These are phyloP conservation scores for Rhinoptilus africanus DNA, from an alignment of 2,113 vertebrate species.

Conservation along the genomic window DNA sequence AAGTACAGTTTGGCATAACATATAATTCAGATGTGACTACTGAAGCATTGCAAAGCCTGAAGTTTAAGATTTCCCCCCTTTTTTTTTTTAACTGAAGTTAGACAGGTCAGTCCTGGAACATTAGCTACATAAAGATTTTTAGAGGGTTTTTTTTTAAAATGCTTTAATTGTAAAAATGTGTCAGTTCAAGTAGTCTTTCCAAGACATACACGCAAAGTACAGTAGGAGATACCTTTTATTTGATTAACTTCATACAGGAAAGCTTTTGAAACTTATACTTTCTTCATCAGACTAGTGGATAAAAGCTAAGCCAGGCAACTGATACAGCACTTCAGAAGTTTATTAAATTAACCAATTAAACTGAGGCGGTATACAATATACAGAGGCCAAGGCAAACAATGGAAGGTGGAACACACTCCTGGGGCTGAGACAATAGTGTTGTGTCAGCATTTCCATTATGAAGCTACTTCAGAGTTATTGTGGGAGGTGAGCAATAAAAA, in stretches of 20 bases:
- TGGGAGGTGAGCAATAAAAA: not conserved
- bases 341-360: constrained; percentile 68
- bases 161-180: constrained; percentile 45
- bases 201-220: constrained; percentile 17
- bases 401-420: constrained; percentile 28
- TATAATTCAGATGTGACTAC: not conserved
- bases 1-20: not conserved
- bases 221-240: constrained; percentile 48
- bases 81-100: not conserved
- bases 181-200: not conserved
- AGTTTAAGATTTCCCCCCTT: not conserved
- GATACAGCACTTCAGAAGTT: constrained; percentile 54
- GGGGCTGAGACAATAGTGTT: not conserved
- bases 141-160: not conserved
- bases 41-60: not conserved
- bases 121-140: not conserved
- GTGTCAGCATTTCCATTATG: constrained; percentile 49
- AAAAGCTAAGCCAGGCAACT: constrained; percentile 45
- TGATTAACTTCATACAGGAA: constrained; percentile 42
- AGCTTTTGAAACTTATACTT: constrained; percentile 63
- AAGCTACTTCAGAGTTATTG: constrained; percentile 26
- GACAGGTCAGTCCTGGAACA: not conserved
- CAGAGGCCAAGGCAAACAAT: constrained; percentile 64
- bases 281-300: constrained; percentile 1
- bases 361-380: constrained; percentile 1